phyloP scores from a whole-genome alignment of 1,140 invertebrate species.

The Drosophila rufa region DNA sequence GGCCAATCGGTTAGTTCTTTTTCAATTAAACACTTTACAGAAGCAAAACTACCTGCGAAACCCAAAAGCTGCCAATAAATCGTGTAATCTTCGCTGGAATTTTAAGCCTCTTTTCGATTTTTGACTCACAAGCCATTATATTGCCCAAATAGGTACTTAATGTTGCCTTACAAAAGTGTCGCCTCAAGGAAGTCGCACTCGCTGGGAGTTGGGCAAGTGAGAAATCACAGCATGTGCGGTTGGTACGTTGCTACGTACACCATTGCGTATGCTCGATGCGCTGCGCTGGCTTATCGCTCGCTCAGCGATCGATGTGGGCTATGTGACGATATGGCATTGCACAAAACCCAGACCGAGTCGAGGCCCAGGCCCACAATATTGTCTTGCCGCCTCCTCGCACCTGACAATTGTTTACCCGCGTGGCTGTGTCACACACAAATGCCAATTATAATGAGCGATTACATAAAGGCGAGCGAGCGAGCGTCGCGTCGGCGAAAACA shows the following conservation, averaged over 20 bases:
- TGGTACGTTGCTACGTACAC: slow-evolving; percentile 14
- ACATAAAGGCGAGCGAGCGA: slow-evolving; percentile 62
- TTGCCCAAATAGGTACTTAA: slow-evolving; percentile 10
- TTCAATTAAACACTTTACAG: neutral
- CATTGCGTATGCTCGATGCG: slow-evolving; percentile 73
- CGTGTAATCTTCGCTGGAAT: slow-evolving; percentile 31
- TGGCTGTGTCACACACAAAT: slow-evolving; percentile 75
- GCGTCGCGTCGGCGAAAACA: slow-evolving; percentile 21
- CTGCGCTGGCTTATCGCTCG: slow-evolving; percentile 58
- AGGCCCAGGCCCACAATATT: slow-evolving; percentile 28
- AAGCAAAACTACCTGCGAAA: neutral
- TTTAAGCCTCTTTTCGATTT: slow-evolving; percentile 43
- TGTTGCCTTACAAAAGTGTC: slow-evolving; percentile 6
- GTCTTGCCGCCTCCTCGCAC: slow-evolving; percentile 14
- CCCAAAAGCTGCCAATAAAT: slow-evolving; percentile 1
- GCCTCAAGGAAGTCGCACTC: slow-evolving; percentile 16
- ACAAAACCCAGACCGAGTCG: slow-evolving; percentile 17
- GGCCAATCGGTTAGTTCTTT: slow-evolving; percentile 1
- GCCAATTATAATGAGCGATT: slow-evolving; percentile 81
- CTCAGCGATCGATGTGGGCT: slow-evolving; percentile 42
- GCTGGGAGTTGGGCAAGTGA: slow-evolving; percentile 29
- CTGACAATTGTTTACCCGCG: slow-evolving; percentile 15
- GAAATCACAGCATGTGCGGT: slow-evolving; percentile 26
- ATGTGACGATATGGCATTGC: slow-evolving; percentile 30
- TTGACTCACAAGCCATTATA: slow-evolving; percentile 22